Evolutionary conservation across 2,888 invertebrate species (phyloP), one percentile per base, ranked within the genome.

Genomic region (Drosophila birchii): DNA sequence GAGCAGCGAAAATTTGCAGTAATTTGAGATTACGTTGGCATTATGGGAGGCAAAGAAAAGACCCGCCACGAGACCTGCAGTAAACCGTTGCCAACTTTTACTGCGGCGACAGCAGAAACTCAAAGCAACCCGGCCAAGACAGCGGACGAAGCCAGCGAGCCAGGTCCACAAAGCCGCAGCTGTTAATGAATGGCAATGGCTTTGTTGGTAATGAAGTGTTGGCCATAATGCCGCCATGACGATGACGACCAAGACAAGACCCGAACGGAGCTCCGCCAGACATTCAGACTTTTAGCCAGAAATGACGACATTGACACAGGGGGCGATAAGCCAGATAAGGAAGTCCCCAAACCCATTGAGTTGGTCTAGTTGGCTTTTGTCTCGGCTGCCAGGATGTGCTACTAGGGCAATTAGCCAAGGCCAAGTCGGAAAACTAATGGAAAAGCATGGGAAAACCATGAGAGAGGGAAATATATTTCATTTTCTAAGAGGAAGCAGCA

Each of bases 151-250:
- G 47, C 20, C 51, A 23, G 49, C 29, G 41, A 58, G 63, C 39
- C 71, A 58, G 64, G 39, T 58, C 61, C 68, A 79, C 82, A 80
- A 81, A 78, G 80, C 75, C 81, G 78, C 74, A 79, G 76, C 85
- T 80, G 79, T 79, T 87, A 85, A 86, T 86, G 87, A 86, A 87
- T 85, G 87, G 80, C 79, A 79, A 78, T 77, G 83, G 86, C 79
- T 79, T 81, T 80, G 85, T 75, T 84, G 76, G 75, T 75, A 81
- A 83, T 85, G 87, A 79, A 83, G 85, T 86, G 86, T 87, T 85
- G 85, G 81, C 81, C 81, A 85, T 86, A 86, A 86, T 84, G 81
- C 74, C 68, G 43, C 60, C 45, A 68, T 66, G 78, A 72, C 54
- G 74, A 74, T 62, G 79, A 79, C 56, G 76, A 78, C 39, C 57